Evolutionary conservation across 1,140 invertebrate genomes (phyloP).

Genomic region (Batillaria attramentaria): DNA sequence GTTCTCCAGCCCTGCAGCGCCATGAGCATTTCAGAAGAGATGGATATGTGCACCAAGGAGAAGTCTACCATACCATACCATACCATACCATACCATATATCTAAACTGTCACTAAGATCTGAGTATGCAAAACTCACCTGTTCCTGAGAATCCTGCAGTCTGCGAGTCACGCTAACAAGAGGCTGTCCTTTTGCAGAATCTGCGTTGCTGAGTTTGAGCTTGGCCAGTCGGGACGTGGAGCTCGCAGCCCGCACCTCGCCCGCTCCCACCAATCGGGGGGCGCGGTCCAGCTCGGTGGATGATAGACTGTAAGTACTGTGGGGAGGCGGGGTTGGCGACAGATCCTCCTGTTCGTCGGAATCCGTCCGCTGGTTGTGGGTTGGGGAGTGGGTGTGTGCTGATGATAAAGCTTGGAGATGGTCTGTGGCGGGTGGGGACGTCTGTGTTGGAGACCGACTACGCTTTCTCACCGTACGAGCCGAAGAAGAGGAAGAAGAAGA

Average conservation of each 20-base stretch:
- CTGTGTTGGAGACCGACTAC: too few species aligned
- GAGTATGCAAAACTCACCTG: too few species aligned
- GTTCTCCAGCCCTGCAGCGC: too few species aligned
- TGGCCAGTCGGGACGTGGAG: slow-evolving; percentile 2
- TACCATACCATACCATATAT: too few species aligned
- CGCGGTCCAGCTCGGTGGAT: background rate
- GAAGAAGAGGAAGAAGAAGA: too few species aligned
- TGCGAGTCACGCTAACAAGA: background rate
- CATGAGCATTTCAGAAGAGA: too few species aligned
- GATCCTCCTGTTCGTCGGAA: background rate
- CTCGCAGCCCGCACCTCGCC: background rate
- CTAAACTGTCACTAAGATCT: too few species aligned
- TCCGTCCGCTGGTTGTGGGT: background rate
- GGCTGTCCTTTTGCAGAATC: background rate
- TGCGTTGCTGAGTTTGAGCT: background rate
- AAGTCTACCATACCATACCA: too few species aligned
- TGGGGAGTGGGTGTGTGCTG: background rate
- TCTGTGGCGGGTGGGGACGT: too few species aligned
- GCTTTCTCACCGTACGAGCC: too few species aligned
- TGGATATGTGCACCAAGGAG: too few species aligned
- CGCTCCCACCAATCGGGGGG: background rate
- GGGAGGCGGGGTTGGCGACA: background rate
- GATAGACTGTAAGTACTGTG: background rate
- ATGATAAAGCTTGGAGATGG: too few species aligned
- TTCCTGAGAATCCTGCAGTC: slow-evolving; percentile 22